Base-by-base conservation (phyloP, 2,113 vertebrate species). In the Pygoscelis antarcticus region DNA sequence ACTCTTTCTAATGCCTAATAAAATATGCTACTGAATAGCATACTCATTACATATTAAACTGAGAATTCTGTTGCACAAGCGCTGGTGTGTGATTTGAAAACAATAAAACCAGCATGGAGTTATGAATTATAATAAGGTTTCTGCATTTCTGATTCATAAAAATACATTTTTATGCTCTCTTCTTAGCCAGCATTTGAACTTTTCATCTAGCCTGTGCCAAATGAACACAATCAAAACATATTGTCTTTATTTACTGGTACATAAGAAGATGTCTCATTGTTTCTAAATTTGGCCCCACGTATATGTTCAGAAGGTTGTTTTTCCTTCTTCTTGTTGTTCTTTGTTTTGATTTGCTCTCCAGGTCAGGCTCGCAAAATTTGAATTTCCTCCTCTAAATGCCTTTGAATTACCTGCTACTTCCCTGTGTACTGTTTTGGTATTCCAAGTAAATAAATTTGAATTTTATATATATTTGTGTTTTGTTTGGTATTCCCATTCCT, bases 101-200 rank as follows among this genome's bases (percentile, higher is more conserved):
- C 77, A 78, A 81, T 93, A 92, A 96, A 96, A 71, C 55, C 86
- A 91, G 88, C 47, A 52, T 44, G 44, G 60, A 93, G 76, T 86
- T 94, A 71, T 87, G 88, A 94, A 95, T 95, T 95, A 44, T 64
- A 89, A 93, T 85, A 81, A 86, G 82, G 40, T 77, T 93, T 58
- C 79, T 81, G 25, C 52, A 71, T 87, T 96, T 93, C 76, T 95
- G 71, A 90, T 92, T 95, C 65, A 81, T 81, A 93, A 91, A 89
- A 94, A 86, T 51, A 51, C 47, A 49, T 83, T 89, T 92, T 78
- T 40, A 64, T 77, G 71, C n/a, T 83, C 65, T 42, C n/a, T 87
- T 47, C 86, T 94, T 36, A 83, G 71, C 76, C 72, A 81, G 72
- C 25, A 64, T 74, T 81, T 84, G 94, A 95, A 95, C 88, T 87